A percentile compares a stretch with the other conserved stretches of the same genome.
Conservation (phyloP, 2,888 invertebrate species). For the Spodoptera littoralis region DNA sequence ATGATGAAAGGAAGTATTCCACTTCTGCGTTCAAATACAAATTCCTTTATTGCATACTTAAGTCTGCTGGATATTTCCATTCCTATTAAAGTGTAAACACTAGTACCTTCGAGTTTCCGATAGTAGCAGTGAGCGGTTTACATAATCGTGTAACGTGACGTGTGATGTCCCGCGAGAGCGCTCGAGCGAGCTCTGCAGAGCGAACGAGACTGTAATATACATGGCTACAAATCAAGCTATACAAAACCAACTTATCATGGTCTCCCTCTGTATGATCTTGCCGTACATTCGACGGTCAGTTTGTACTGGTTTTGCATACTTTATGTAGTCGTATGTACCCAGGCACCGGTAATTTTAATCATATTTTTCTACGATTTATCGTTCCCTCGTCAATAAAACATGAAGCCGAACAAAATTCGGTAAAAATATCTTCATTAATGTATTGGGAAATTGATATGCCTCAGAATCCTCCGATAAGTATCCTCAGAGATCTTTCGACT, state of each 20-base stretch:
- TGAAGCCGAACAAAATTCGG: constrained; percentile 27
- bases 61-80: no score
- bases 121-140: constrained; percentile 17
- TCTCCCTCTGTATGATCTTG: background rate
- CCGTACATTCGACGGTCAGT: background rate
- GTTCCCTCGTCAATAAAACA: constrained; percentile 33
- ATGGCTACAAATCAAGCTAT: no score
- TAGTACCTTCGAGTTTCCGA: constrained; percentile 13
- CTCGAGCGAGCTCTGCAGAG: background rate
- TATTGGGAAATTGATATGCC: constrained; percentile 3
- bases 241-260: no score
- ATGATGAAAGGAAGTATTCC: no score
- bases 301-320: no score
- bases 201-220: no score
- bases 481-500: no score
- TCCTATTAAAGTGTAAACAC: background rate
- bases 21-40: no score
- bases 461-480: no score
- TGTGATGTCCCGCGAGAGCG: constrained; percentile 33
- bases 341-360: constrained; percentile 24
- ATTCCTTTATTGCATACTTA: no score
- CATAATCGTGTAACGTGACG: constrained; percentile 33
- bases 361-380: constrained; percentile 41
- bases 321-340: background rate
- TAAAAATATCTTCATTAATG: constrained; percentile 26